Base-by-base conservation (phyloP, 2,797 vertebrate genomes). In the Cottoperca gobio region DNA sequence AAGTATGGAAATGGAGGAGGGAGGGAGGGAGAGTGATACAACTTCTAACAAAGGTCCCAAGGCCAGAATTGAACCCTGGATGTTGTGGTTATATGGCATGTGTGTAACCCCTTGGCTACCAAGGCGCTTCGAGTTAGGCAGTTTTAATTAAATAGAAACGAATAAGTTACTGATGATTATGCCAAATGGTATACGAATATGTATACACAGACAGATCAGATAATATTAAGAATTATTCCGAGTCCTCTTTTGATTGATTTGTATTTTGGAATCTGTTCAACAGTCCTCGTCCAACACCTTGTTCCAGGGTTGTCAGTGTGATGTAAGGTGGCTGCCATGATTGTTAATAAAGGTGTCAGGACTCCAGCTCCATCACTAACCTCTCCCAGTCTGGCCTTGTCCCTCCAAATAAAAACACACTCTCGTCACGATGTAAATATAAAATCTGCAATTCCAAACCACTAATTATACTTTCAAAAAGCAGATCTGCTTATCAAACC, bases 291-390 rank as follows among this genome's bases (percentile, higher is more conserved):
- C 59, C 53, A 37, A 50, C 63, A 50, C 40, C 63, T 70, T 53
- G 43, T 58, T 63, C 55, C 39, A 33, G 53, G 49, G 55, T 16
- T 80, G 76, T 76, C 83, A 76, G 39, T 39, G 40, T 85, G 84
- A 85, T 86, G 68, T 73, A 82, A 74, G 66, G 54, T 40, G 58
- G 52, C 70, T 54, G 80, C 76, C 75, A 70, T 58, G 66, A 53
- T 78, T 72, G 55, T 82, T 79, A 84, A 89, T 90, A 85, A 86
- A 88, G 70, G 71, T 79, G 66, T 74, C 82, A 82, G 68, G 21
- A 6, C 43, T 79, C 50, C 61, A 12, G 68, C 64, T 58, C 65
- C 66, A 88, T 89, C 82, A 70, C 37, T 85, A 81, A 82, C 64
- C 37, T 31, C 17, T 53, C 9, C 31, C 73, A 62, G 33, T 68